A percentile compares a stretch with the other conserved stretches of the same genome.
Evolutionary conservation across 2,797 vertebrate species (phyloP).

Genomic region (Enteromius anoplus): DNA sequence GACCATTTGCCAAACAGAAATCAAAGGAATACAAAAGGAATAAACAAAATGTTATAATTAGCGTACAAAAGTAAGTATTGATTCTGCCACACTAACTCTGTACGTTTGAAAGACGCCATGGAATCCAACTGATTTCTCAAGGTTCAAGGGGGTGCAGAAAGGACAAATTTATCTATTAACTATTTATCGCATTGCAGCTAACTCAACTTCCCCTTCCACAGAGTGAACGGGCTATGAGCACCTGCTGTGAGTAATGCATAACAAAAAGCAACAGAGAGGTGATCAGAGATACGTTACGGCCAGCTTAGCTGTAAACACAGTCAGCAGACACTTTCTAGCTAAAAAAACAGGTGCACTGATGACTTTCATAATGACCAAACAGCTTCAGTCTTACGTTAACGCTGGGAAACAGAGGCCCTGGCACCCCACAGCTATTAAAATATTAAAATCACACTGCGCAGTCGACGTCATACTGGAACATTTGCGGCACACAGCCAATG

Average conservation of each 20-base stretch:
- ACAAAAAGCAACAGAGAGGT: conserved; percentile 6
- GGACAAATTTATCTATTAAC: conserved; percentile 1
- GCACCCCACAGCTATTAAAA: conserved; percentile 34
- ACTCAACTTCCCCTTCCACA: neutral
- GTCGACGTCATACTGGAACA: conserved; percentile 28
- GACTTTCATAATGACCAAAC: conserved; percentile 36
- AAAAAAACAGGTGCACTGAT: conserved; percentile 29
- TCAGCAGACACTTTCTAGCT: neutral
- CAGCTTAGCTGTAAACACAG: conserved; percentile 4
- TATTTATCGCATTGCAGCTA: conserved; percentile 18
- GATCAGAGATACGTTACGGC: neutral
- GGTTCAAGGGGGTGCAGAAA: neutral
- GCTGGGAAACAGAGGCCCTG: neutral
- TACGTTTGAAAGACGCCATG: neutral
- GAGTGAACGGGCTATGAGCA: neutral
- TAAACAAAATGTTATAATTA: neutral
- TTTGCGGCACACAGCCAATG: conserved; percentile 21
- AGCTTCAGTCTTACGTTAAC: neutral
- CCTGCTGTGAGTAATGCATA: conserved; percentile 21
- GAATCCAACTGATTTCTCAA: neutral
- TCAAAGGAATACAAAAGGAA: neutral
- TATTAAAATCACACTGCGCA: conserved; percentile 32
- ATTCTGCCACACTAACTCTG: conserved; percentile 18
- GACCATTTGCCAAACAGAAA: conserved; percentile 1
- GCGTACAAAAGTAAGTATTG: conserved; percentile 2